Evolutionary conservation across 64 coral and sea anemone genomes (phyloP), one percentile per base, ranked within the genome.

Genomic region (Catalaphyllia jardinei): DNA sequence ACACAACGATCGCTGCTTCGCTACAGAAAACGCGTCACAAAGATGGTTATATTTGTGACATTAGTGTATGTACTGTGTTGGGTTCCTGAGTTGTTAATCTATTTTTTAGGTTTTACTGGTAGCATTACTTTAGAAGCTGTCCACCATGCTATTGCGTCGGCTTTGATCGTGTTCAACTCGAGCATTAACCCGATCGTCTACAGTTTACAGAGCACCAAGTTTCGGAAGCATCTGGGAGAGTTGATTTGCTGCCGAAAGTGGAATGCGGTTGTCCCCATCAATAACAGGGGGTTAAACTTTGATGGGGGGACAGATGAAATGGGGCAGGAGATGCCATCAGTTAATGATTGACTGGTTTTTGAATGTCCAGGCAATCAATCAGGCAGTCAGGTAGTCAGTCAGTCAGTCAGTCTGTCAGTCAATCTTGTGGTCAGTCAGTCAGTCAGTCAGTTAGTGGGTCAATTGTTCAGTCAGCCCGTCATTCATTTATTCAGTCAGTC

Each of bases 31-130:
- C 64, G 83, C 38, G 83, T 73, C 19, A 86, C 83, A 27, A 86
- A 86, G 83, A 86, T 72, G 62, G 71, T 86, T 11, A 72, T 86
- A 25, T 72, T 86, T 52, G 83, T 86, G 33, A 86, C 63, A 51
- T 20, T 69, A 18, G 49, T 73, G 4, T 85, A 85, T 71, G 81
- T 71, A 11, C 3, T 86, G 83, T 86, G 83, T 72, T 86, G 83
- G 83, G 62, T 72, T 25, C 83, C 83, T 27, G 71, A 86, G 62
- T 29, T 86, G 83, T 52, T 73, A 28, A 86, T 86, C 10, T 86
- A 86, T 29, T 73, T 86, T 25, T 62, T 86, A 2, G 63, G 62
- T 20, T 86, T 72, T 61, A 73, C 83, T 72, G 71, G 83, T 8
- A 62, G 57, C 0, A 80, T 62, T 10, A 61, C 50, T 17, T 33